These are phyloP conservation scores for Sinopyrophorus schimmeli DNA, from an alignment of 2,888 invertebrate species.

Conservation along the genomic window DNA sequence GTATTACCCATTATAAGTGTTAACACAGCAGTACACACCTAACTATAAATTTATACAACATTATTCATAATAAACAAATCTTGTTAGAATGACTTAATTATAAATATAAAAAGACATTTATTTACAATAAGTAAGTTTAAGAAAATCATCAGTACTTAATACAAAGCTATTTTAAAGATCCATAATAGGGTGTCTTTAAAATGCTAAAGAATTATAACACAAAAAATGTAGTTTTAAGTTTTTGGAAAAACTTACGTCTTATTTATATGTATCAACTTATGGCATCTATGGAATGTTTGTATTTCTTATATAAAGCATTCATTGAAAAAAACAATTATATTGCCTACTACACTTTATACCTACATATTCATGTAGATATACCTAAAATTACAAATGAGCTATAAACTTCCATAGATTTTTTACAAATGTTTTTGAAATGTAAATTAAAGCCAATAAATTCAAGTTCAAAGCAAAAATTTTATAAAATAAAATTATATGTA, in stretches of 20 bases:
- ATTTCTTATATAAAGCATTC: conserved; percentile 39
- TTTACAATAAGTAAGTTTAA: conserved; percentile 45
- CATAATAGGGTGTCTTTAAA: neutral
- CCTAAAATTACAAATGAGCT: conserved; percentile 28
- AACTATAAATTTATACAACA: conserved; percentile 29
- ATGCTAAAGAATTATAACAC: conserved; percentile 7
- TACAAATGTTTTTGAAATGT: conserved; percentile 15
- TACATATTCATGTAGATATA: conserved; percentile 34
- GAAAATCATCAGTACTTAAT: conserved; percentile 7
- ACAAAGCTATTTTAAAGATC: conserved; percentile 1
- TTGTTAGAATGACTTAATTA: conserved; percentile 22
- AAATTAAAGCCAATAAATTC: conserved; percentile 7
- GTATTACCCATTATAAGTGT: conserved; percentile 34
- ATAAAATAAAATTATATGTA: conserved; percentile 13
- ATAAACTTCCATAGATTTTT: conserved; percentile 17
- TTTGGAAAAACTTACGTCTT: conserved; percentile 13
- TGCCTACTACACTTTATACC: conserved; percentile 50
- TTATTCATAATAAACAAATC: conserved; percentile 23
- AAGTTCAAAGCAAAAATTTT: conserved; percentile 9
- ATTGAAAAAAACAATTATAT: conserved; percentile 45
- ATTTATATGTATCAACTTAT: conserved; percentile 32
- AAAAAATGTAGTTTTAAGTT: conserved; percentile 2
- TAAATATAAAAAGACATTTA: conserved; percentile 35
- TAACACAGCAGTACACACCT: conserved; percentile 33
- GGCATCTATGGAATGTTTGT: conserved; percentile 44